A percentile compares a stretch with the other conserved stretches of the same genome.
phyloP scores from a whole-genome alignment of 2,888 invertebrate genomes.

The Merodon equestris region DNA sequence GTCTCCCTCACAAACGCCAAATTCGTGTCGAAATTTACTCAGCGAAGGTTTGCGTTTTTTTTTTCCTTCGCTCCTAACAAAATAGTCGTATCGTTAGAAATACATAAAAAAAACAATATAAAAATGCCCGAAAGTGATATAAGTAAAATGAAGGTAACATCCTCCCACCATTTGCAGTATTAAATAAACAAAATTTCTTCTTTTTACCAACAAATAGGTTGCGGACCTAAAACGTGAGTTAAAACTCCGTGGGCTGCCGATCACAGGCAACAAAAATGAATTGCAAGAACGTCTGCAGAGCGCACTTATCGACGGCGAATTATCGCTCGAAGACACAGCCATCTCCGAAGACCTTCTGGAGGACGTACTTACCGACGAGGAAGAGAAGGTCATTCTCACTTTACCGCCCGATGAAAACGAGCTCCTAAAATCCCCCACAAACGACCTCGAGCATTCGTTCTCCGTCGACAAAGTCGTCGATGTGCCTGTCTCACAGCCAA shows the following conservation, averaged over 20 bases:
- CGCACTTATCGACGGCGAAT: conserved; percentile 79
- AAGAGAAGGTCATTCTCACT: conserved; percentile 76
- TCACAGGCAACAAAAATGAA: conserved; percentile 90
- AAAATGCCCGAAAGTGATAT: conserved; percentile 77
- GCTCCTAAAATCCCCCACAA: conserved; percentile 74
- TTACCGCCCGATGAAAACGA: conserved; percentile 74
- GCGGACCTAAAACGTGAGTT: conserved; percentile 91
- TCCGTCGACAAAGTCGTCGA: conserved; percentile 44
- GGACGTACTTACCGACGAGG: conserved; percentile 79
- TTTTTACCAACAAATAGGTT: conserved; percentile 81
- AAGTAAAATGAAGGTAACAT: conserved; percentile 77
- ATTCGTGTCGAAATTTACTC: conserved; percentile 27
- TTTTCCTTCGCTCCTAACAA: too few relatives aligned
- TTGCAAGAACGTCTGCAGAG: conserved; percentile 87
- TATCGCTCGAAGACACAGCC: conserved; percentile 77
- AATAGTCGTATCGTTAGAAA: not conserved
- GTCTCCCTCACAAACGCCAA: conserved; percentile 36
- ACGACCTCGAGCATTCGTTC: conserved; percentile 36
- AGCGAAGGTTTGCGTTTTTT: not conserved
- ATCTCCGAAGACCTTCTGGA: conserved; percentile 76
- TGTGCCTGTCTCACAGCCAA: conserved; percentile 69
- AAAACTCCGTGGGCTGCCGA: conserved; percentile 86
- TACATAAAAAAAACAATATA: conserved; percentile 14
- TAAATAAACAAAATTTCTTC: not conserved
- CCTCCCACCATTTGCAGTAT: too few relatives aligned